A percentile compares a stretch with the other conserved stretches of the same genome.
Conservation (phyloP, 2,888 invertebrate species). For the Halictus quadricinctus region DNA sequence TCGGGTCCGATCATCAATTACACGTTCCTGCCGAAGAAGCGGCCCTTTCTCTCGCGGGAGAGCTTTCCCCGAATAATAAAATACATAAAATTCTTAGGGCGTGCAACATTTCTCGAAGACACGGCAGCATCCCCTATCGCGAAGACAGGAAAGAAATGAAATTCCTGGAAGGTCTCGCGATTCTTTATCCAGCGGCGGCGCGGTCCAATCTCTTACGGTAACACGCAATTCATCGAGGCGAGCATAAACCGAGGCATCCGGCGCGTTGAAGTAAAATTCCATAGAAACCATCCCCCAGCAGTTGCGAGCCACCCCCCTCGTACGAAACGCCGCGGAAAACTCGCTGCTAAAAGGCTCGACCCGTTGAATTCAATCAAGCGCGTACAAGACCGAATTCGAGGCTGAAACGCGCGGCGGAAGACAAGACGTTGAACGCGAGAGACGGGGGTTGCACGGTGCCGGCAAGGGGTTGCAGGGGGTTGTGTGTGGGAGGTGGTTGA, state of each 20-base stretch:
- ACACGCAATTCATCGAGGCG: background rate
- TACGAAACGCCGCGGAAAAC: background rate
- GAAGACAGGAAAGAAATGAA: constrained; percentile 6
- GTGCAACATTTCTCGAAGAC: background rate
- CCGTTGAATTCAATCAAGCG: constrained; percentile 13
- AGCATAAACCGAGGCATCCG: constrained; percentile 8
- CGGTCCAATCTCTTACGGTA: constrained; percentile 7
- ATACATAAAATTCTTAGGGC: background rate
- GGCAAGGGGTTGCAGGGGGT: background rate
- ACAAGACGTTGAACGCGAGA: constrained; percentile 11
- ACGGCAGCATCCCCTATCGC: background rate
- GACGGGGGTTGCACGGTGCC: background rate
- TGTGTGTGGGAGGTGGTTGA: background rate
- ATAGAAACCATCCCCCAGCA: background rate
- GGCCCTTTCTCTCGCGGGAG: background rate
- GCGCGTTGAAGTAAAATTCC: background rate
- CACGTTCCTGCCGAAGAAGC: background rate
- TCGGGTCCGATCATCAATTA: background rate
- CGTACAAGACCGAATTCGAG: background rate
- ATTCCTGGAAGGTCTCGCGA: background rate
- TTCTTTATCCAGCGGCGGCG: background rate
- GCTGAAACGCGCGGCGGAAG: constrained; percentile 24
- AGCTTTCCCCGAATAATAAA: background rate
- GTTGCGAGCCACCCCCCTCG: background rate
- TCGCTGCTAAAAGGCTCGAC: constrained; percentile 4